Conservation (phyloP, 2,888 invertebrate species). For the Oxycera nigricornis region DNA sequence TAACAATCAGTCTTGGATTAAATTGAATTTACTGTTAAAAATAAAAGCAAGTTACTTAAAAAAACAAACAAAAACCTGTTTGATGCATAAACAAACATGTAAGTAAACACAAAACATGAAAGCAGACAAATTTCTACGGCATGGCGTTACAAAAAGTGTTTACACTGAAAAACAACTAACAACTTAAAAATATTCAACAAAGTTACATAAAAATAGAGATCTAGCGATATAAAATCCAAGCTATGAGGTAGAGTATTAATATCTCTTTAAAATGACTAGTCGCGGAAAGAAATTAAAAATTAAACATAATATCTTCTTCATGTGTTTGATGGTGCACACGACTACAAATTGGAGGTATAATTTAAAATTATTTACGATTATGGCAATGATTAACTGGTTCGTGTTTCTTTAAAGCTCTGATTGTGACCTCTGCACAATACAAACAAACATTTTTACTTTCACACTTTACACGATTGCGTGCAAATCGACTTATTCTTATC, state of each 20-base stretch:
- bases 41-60: not conserved
- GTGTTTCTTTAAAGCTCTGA: not conserved
- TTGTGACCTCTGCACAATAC: slow-evolving; percentile 6
- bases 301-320: not conserved
- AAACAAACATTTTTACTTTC: not conserved
- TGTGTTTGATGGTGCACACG: not conserved
- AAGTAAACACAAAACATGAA: not conserved
- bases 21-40: not conserved
- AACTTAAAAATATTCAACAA: slow-evolving; percentile 21
- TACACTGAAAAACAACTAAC: not conserved
- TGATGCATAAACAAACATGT: not conserved
- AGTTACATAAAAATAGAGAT: not conserved
- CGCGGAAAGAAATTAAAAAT: not conserved
- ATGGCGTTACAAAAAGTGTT: not conserved
- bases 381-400: not conserved
- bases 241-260: not conserved
- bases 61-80: not conserved
- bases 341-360: not conserved
- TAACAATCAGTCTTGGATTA: slow-evolving; percentile 9
- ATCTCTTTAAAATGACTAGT: not conserved
- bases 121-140: not conserved
- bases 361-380: not conserved
- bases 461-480: not conserved
- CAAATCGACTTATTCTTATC: not conserved
- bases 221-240: too few relatives aligned